Evolutionary conservation across 2,797 vertebrate genomes (phyloP).

Genomic region (Mionectes olivaceus): DNA sequence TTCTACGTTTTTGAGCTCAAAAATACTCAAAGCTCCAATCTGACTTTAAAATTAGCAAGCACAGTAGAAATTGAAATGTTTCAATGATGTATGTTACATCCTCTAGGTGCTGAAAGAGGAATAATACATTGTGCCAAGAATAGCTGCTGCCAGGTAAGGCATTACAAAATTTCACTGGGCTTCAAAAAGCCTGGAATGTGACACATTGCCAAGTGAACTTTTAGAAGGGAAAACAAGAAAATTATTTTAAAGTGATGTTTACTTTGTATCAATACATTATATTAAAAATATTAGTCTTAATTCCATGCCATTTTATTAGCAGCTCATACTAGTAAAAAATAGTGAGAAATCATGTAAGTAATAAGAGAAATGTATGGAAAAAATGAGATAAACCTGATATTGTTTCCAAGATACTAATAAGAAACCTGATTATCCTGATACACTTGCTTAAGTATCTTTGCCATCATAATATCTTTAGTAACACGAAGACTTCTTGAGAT

Average conservation of each 20-base stretch:
- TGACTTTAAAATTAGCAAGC: neutral
- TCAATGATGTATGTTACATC: neutral
- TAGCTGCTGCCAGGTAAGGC: neutral
- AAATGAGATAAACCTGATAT: neutral
- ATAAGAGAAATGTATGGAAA: neutral
- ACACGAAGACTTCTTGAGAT: neutral
- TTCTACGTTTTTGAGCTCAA: neutral
- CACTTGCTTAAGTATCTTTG: neutral
- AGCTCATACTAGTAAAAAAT: neutral
- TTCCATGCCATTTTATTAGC: accelerated
- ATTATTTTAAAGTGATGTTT: neutral
- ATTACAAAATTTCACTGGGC: neutral
- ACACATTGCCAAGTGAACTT: neutral
- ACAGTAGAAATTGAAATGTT: neutral
- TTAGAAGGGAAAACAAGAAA: neutral
- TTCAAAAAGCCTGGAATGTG: neutral
- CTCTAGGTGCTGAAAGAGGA: neutral
- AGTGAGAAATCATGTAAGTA: neutral
- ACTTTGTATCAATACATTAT: neutral
- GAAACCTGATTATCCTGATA: neutral
- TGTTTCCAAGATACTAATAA: neutral
- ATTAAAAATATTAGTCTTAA: neutral
- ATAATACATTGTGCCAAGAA: neutral
- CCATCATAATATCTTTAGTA: neutral
- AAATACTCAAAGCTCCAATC: neutral